These are phyloP conservation scores for Seriola quinqueradiata DNA, from an alignment of 2,113 vertebrate genomes.

Conservation along the genomic window DNA sequence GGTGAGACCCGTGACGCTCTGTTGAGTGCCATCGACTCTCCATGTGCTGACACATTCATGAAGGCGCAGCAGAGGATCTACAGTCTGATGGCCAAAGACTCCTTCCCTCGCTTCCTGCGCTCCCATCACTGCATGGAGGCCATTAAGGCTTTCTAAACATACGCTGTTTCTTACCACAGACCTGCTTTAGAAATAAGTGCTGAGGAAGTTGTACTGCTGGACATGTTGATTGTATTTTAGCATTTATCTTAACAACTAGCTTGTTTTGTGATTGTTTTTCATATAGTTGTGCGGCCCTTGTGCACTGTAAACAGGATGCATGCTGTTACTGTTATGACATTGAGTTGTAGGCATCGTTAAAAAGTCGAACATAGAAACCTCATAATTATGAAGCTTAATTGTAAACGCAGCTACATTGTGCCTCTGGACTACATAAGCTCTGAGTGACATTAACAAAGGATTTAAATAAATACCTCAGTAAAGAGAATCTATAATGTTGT, in stretches of 20 bases:
- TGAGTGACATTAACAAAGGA: not conserved
- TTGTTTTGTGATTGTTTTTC: slow-evolving; percentile 11
- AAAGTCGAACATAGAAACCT: not conserved
- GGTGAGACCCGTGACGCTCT: slow-evolving; percentile 91
- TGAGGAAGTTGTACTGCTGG: slow-evolving; percentile 26
- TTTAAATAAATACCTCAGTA: slow-evolving; percentile 50
- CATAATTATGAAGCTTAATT: not conserved
- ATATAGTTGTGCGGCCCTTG: slow-evolving; percentile 3
- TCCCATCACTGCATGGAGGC: slow-evolving; percentile 86
- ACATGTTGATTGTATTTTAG: slow-evolving; percentile 36
- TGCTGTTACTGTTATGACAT: not conserved
- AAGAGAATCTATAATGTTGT: not conserved
- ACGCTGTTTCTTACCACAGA: not conserved
- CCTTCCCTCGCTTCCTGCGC: slow-evolving; percentile 92
- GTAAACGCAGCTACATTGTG: not conserved
- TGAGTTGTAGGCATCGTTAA: not conserved
- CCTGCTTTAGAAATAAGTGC: slow-evolving; percentile 31
- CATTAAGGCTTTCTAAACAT: slow-evolving; percentile 57
- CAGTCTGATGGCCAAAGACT: slow-evolving; percentile 93
- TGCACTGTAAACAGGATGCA: not conserved
- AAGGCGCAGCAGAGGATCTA: slow-evolving; percentile 91
- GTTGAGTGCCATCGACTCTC: slow-evolving; percentile 84
- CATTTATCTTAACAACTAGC: slow-evolving; percentile 10
- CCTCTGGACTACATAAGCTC: slow-evolving; percentile 3
- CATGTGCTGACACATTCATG: slow-evolving; percentile 83